Evolutionary conservation across 2,888 invertebrate genomes (phyloP).

Genomic region (Nomada hirtipes): DNA sequence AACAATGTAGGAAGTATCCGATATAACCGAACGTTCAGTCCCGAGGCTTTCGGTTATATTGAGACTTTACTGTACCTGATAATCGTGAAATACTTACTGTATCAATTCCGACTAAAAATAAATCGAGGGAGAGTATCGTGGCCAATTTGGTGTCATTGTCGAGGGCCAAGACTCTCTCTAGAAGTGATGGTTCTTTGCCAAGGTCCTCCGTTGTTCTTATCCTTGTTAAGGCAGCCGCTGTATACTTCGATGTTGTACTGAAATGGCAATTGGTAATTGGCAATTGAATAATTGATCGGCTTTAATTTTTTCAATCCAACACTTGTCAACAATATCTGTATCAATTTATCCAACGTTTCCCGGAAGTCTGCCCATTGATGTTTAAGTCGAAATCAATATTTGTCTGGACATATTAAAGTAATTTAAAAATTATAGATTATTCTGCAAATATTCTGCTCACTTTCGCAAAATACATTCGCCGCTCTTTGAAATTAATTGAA

Average conservation of each 20-base stretch:
- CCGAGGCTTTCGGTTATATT: too few relatives aligned
- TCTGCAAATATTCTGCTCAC: background rate
- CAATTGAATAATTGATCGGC: too few relatives aligned
- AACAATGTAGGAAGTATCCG: too few relatives aligned
- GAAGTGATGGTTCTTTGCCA: constrained; percentile 86
- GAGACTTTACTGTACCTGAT: too few relatives aligned
- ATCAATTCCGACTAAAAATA: constrained; percentile 92
- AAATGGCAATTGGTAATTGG: too few relatives aligned
- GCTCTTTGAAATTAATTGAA: background rate
- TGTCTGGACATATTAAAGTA: too few relatives aligned
- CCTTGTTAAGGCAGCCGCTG: constrained; percentile 86
- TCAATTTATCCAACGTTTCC: background rate
- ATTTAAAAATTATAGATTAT: background rate
- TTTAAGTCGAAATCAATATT: too few relatives aligned
- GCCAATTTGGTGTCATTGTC: constrained; percentile 88
- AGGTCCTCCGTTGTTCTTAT: constrained; percentile 74
- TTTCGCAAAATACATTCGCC: background rate
- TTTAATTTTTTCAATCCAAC: too few relatives aligned
- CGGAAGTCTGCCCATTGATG: too few relatives aligned
- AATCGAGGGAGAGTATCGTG: constrained; percentile 89
- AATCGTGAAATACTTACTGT: constrained; percentile 85
- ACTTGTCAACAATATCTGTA: background rate
- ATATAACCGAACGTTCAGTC: too few relatives aligned
- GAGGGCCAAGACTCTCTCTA: constrained; percentile 88
- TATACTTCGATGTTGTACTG: constrained; percentile 88